These are phyloP conservation scores for Cervus canadensis DNA, from an alignment of 2,113 vertebrate genomes.

Conservation along the genomic window DNA sequence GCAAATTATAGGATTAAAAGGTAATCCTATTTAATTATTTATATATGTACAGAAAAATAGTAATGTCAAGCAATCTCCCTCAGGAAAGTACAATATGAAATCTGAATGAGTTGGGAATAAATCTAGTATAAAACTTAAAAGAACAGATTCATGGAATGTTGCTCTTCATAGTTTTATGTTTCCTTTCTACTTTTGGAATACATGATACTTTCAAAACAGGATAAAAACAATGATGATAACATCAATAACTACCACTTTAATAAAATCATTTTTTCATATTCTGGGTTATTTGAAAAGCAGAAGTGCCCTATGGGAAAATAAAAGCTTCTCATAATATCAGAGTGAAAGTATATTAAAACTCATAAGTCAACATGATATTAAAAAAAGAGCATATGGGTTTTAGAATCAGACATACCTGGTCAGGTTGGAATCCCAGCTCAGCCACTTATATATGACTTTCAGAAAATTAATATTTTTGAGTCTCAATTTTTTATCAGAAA, in stretches of 20 bases:
- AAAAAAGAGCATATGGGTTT: background rate
- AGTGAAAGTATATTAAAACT: constrained; percentile 25
- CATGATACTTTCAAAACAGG: background rate
- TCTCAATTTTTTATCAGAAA: background rate
- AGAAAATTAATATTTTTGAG: constrained; percentile 5
- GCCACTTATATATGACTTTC: background rate
- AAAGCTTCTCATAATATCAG: background rate
- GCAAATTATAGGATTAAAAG: background rate
- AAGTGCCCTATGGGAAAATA: background rate
- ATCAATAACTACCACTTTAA: background rate
- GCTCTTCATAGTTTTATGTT: background rate
- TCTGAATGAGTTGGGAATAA: background rate
- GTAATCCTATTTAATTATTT: constrained; percentile 20
- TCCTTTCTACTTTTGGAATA: background rate
- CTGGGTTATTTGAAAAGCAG: background rate
- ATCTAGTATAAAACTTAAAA: background rate
- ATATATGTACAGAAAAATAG: background rate
- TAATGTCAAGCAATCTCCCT: background rate
- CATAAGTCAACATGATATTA: background rate
- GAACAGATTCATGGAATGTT: background rate
- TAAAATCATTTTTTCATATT: background rate
- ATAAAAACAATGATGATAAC: background rate
- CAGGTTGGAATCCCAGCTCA: background rate
- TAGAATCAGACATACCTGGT: background rate
- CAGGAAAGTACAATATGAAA: background rate